Base-by-base conservation (phyloP, 2,888 invertebrate species). In the Belgica antarctica region DNA sequence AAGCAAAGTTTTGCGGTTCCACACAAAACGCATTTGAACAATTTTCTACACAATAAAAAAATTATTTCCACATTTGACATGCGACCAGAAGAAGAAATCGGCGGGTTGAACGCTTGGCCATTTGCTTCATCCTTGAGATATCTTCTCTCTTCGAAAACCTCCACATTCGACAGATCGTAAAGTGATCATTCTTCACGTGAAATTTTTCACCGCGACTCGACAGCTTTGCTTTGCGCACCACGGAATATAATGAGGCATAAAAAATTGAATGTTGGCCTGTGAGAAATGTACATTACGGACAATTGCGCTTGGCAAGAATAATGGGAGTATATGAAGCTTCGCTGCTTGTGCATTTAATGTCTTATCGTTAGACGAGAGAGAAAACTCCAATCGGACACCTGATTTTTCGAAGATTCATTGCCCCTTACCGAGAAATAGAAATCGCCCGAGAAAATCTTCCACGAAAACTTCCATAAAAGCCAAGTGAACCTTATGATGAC, bases 191-290 rank as follows among this genome's bases (percentile, higher is more conserved):
- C n/a, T 22, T 52, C 22, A 2, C 3, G 22, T n/a, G 17, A 10
- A 52, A 17, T 31, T n/a, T 41, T 41, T 41, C 12, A 12, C 34
- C 7, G 12, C 12, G 10, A 41, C 34, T 31, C 34, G 5, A 31
- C 34, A 5, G 34, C 5, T 31, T 31, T 31, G 5, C 34, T 31
- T 31, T 22, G 52, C 52, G 17, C 22, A 22, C 57, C 28, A 57
- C 57, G 57, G 52, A 66, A 34, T 31, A 68, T 68, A 68, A 68
- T 68, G 34, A 68, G 68, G 31, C 68, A 57, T 68, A 28, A 57
- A 68, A 52, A 68, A 68, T 68, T 68, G 68, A 57, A 68, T 34
- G 57, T 28, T 68, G 25, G 24, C 46, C 25, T 36, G 22, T 41
- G 12, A 41, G 41, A 63, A 63, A 25, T 66, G 47, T 47, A 66